Evolutionary conservation across 1,140 invertebrate genomes (phyloP), one percentile per base, ranked within the genome.

Genomic region (Whitmania pigra): DNA sequence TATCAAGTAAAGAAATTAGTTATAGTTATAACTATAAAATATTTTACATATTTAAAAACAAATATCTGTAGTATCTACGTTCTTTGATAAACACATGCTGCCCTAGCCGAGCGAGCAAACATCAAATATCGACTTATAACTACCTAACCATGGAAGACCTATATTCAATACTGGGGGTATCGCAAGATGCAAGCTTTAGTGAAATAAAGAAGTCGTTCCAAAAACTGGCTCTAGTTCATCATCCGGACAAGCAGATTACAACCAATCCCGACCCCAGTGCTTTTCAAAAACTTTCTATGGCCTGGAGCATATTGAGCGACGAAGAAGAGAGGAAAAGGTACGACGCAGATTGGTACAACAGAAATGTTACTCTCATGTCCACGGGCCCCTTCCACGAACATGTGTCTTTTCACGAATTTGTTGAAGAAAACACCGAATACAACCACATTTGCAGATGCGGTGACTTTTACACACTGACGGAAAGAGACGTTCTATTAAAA

Each of bases 201-300:
- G 57, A 63, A 63, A 63, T 63, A 25, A 63, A 63, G 18, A 22
- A 31, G 22, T 63, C 57, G 22, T 63, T 63, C 15, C 57, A 63
- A 63, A 63, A 63, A 13, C 29, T 63, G 57, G 57, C 57, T 13
- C 22, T 63, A n/a, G 22, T 25, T 25, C 29, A 25, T 63, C 57
- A 63, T 63, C 57, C 57, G 57, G 57, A 63, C 57, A 63, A 63
- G 18, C 57, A 63, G 22, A 17, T n/a, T 6, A 5, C 57, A 2
- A 20, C 22, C 22, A 63, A 22, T 63, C 57, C 22, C 29, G 57
- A 63, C 18, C 57, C 11, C 57, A 31, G 29, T 20, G 57, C 22
- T 9, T 63, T 63, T 63, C 57, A 63, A 63, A 63, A 31, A 31
- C 2, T 63, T 25, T 63, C 57, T 1, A 63, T 20, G 20, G 57